Percentiles rank a stretch among this genome's conserved stretches.
Conservation (phyloP, 2,888 invertebrate genomes). For the Stomorhina lunata region DNA sequence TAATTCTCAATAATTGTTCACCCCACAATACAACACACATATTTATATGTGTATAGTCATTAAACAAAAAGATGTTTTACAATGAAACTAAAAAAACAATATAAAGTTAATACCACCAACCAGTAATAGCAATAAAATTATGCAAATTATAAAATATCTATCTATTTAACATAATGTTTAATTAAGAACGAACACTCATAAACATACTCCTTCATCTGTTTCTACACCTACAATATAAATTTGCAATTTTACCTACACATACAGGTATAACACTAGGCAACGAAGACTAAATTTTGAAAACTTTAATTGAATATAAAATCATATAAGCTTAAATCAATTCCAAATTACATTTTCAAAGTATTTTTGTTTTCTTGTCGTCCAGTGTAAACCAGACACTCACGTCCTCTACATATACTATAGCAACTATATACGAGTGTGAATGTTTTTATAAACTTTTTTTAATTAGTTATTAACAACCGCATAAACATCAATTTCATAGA, state of each 20-base stretch:
- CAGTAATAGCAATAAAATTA: constrained; percentile 1
- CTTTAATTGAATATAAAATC: too few species aligned
- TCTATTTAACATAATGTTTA: constrained; percentile 34
- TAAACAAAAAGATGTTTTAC: neutral
- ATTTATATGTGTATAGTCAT: constrained; percentile 2
- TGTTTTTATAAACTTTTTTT: constrained; percentile 1
- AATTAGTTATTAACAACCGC: constrained; percentile 57
- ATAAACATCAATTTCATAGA: constrained; percentile 48
- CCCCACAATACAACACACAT: too few species aligned
- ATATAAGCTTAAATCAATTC: too few species aligned
- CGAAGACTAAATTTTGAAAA: too few species aligned
- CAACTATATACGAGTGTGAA: neutral
- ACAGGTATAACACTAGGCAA: too few species aligned
- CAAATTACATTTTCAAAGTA: too few species aligned
- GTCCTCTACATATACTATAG: neutral
- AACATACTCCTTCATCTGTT: neutral
- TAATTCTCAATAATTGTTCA: constrained; percentile 12
- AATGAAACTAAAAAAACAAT: neutral
- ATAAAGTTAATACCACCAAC: neutral
- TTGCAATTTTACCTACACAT: neutral
- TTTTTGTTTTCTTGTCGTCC: too few species aligned
- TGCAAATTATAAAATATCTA: constrained; percentile 37
- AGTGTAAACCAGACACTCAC: too few species aligned
- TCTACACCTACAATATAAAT: neutral
- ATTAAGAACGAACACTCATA: constrained; percentile 12